Conservation (phyloP, 2,888 invertebrate genomes). For the Bellardia bayeri region DNA sequence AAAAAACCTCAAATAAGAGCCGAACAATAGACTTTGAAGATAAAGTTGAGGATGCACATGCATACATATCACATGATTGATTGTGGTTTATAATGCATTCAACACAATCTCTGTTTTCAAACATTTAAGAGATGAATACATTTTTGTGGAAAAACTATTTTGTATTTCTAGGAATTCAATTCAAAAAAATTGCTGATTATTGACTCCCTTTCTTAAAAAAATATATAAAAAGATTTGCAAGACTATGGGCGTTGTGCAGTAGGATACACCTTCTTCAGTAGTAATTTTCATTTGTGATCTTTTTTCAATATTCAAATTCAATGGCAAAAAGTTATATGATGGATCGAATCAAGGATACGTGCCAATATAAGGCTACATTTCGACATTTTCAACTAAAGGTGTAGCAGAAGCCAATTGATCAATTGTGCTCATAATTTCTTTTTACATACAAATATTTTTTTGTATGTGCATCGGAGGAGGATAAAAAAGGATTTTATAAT, state of each 20-base stretch:
- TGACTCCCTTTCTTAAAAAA: not conserved
- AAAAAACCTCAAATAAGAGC: slow-evolving; percentile 48
- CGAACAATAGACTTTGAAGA: slow-evolving; percentile 39
- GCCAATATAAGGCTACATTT: not conserved
- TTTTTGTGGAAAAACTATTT: slow-evolving; percentile 45
- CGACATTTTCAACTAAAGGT: slow-evolving; percentile 25
- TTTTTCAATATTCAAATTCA: slow-evolving; percentile 2
- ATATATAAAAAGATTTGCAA: slow-evolving; percentile 33
- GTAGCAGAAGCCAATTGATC: slow-evolving; percentile 66
- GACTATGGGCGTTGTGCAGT: slow-evolving; percentile 47
- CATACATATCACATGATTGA: slow-evolving; percentile 65
- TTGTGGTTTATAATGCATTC: slow-evolving; percentile 66
- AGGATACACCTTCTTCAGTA: slow-evolving; percentile 64
- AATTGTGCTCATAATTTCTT: slow-evolving; percentile 46
- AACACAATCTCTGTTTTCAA: slow-evolving; percentile 27
- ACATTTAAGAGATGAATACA: slow-evolving; percentile 34
- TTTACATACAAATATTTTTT: not conserved
- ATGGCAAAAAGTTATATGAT: slow-evolving; percentile 18
- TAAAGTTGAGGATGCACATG: slow-evolving; percentile 42
- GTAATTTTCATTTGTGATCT: slow-evolving; percentile 4
- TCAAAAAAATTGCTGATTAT: slow-evolving; percentile 9
- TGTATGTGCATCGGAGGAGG: not conserved
- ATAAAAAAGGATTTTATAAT: not conserved
- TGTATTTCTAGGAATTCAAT: slow-evolving; percentile 47
- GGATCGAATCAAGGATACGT: slow-evolving; percentile 19